Conservation (phyloP, 1,140 invertebrate genomes). For the Temnothorax nylanderi region DNA sequence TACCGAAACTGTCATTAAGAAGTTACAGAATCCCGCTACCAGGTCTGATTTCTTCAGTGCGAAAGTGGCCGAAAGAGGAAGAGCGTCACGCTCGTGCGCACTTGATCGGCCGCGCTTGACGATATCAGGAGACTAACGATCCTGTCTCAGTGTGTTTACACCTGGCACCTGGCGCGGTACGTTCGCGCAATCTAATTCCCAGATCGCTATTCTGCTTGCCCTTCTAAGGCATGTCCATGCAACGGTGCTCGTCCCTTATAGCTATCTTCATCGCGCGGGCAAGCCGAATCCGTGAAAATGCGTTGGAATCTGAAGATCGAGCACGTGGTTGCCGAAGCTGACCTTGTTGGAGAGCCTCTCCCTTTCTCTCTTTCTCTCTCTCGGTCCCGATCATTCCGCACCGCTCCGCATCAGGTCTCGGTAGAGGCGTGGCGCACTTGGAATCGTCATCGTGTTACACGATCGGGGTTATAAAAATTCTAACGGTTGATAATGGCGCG, state of each 20-base stretch:
- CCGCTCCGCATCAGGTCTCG: constrained; percentile 6
- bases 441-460: constrained; percentile 54
- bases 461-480: constrained; percentile 54
- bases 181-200: constrained; percentile 69
- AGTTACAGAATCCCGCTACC: background rate
- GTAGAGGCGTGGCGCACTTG: constrained; percentile 37
- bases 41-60: background rate
- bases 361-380: constrained; percentile 1
- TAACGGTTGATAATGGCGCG: constrained; percentile 58
- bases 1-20: too few species aligned
- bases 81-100: background rate
- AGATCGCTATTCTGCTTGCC: constrained; percentile 63
- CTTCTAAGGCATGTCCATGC: constrained; percentile 63
- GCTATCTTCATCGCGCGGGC: constrained; percentile 70
- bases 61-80: background rate
- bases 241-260: constrained; percentile 56
- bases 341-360: constrained; percentile 33
- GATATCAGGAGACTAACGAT: constrained; percentile 63
- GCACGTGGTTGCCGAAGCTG: constrained; percentile 46
- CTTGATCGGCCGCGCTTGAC: constrained; percentile 42
- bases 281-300: constrained; percentile 56
- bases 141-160: constrained; percentile 62
- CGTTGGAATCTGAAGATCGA: constrained; percentile 55
- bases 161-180: constrained; percentile 58
- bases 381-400: constrained; percentile 21